A percentile compares a stretch with the other conserved stretches of the same genome.
Conservation (phyloP, 2,113 vertebrate species). For the Sterrhoptilus dennistouni region DNA sequence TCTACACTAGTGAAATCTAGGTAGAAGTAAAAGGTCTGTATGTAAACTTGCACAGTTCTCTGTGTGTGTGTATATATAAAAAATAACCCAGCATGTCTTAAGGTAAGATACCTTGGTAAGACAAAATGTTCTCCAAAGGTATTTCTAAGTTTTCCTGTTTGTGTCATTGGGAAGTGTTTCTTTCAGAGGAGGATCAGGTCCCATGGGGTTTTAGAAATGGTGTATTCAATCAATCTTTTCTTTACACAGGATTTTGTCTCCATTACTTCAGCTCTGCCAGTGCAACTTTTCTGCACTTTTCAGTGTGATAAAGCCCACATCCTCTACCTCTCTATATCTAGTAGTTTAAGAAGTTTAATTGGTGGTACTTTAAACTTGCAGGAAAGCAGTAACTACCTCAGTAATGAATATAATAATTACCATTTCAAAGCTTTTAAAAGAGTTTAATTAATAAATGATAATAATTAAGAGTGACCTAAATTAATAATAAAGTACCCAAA, state of each 20-base stretch:
- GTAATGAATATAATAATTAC: not conserved
- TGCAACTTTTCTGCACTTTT: not conserved
- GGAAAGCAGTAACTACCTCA: not conserved
- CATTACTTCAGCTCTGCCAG: not conserved
- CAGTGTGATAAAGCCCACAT: not conserved
- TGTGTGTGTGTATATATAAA: not conserved
- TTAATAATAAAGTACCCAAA: not conserved
- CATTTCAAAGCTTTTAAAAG: not conserved
- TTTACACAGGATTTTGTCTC: not conserved
- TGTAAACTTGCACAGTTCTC: not conserved
- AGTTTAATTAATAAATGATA: not conserved
- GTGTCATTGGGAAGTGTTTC: not conserved
- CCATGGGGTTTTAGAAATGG: not conserved
- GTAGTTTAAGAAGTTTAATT: not conserved
- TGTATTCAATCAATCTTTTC: not conserved
- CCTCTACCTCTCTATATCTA: not conserved
- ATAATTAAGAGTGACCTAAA: not conserved
- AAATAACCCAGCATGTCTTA: not conserved
- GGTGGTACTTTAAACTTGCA: not conserved
- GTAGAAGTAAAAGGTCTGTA: not conserved
- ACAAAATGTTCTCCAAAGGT: not conserved
- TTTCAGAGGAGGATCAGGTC: not conserved
- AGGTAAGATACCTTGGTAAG: not conserved
- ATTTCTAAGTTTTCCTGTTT: not conserved
- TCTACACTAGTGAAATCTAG: not conserved